Evolutionary conservation across 2,113 vertebrate species (phyloP).

Genomic region (Craseonycteris thonglongyai): DNA sequence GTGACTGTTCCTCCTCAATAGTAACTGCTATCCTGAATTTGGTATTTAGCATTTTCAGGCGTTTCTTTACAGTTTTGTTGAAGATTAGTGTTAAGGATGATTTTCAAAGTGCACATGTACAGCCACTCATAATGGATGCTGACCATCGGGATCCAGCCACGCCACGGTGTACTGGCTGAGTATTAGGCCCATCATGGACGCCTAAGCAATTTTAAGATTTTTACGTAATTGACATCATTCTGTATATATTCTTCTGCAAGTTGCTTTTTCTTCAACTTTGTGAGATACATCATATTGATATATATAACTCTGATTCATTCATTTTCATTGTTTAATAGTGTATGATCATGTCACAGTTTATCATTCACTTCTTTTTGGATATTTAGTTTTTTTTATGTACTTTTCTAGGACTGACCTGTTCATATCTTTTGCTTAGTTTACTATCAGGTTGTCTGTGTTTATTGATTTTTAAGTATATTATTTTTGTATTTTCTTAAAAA

Average conservation of each 20-base stretch:
- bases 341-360: not conserved
- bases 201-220: not conserved
- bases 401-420: not conserved
- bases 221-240: not conserved
- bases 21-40: not conserved
- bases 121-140: not conserved
- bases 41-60: not conserved
- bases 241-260: not conserved
- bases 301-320: not conserved
- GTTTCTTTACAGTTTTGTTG: not conserved
- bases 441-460: not conserved
- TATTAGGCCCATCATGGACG: not conserved
- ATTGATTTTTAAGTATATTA: not conserved
- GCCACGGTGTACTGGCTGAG: not conserved
- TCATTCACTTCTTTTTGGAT: not conserved
- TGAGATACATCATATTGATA: not conserved
- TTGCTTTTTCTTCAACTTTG: not conserved
- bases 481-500: not conserved
- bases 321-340: not conserved
- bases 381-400: not conserved
- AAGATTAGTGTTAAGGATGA: not conserved
- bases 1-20: not conserved
- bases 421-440: not conserved
- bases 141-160: not conserved
- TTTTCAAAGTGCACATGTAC: not conserved